A percentile compares a stretch with the other conserved stretches of the same genome.
Conservation (phyloP, 35 echinoderm and acorn worm genomes). For the Patiria miniata region DNA sequence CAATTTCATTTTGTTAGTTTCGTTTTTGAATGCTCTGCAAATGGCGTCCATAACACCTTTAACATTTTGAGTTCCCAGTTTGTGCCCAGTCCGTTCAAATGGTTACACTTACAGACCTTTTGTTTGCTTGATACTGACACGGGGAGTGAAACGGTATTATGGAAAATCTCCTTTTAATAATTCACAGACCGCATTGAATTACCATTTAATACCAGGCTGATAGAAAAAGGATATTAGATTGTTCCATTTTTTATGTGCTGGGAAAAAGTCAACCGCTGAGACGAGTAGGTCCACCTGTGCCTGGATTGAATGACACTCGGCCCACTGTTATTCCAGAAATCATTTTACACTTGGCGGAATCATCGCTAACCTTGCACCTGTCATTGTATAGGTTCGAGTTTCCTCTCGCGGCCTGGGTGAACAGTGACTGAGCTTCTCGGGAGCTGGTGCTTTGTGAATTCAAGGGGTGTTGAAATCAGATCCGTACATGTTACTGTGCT, state of each 20-base stretch:
- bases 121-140: background rate
- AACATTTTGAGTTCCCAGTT: too few species aligned
- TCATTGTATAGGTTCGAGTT: background rate
- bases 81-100: too few species aligned
- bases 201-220: too few species aligned
- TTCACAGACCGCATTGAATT: too few species aligned
- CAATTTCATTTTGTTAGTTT: too few species aligned
- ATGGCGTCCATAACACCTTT: too few species aligned
- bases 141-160: background rate
- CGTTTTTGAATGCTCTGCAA: too few species aligned
- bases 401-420: background rate
- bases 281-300: background rate
- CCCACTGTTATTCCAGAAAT: slow-evolving; percentile 18
- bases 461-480: background rate
- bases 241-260: background rate
- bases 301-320: slow-evolving; percentile 4
- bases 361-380: background rate
- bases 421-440: background rate
- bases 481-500: background rate
- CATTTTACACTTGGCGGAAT: slow-evolving; percentile 12
- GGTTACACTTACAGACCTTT: too few species aligned
- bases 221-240: background rate
- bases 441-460: background rate
- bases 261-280: background rate
- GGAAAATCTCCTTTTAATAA: background rate